phyloP scores from a whole-genome alignment of 2,888 invertebrate species.

The Meliscaeva auricollis region DNA sequence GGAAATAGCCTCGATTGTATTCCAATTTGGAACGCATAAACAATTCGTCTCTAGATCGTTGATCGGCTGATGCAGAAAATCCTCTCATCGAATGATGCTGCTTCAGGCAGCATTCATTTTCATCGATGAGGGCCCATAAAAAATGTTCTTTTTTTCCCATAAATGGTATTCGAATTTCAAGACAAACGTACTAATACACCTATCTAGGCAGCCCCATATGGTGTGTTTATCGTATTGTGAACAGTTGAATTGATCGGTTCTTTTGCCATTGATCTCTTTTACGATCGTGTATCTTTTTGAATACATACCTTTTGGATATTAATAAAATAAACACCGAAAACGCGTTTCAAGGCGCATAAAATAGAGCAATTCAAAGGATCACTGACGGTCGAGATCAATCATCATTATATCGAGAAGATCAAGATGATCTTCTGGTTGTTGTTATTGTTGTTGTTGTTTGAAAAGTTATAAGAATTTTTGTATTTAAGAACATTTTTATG shows the following conservation, averaged over 20 bases:
- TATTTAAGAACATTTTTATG: conserved; percentile 40
- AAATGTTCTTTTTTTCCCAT: conserved; percentile 30
- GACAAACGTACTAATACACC: conserved; percentile 23
- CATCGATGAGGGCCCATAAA: conserved; percentile 46
- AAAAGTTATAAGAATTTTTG: conserved; percentile 34
- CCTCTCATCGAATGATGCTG: conserved; percentile 26
- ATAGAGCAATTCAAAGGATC: conserved; percentile 37
- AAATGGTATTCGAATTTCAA: conserved; percentile 40
- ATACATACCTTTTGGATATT: conserved; percentile 46
- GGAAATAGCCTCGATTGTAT: conserved; percentile 56
- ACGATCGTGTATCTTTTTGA: conserved; percentile 33
- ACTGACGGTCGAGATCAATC: conserved; percentile 62
- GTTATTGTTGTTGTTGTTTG: neutral
- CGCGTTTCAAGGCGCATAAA: conserved; percentile 35
- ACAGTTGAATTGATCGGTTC: conserved; percentile 40
- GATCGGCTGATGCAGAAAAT: conserved; percentile 25
- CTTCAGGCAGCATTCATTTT: conserved; percentile 29
- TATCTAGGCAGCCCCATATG: conserved; percentile 13
- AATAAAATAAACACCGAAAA: conserved; percentile 60
- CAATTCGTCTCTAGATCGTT: conserved; percentile 38
- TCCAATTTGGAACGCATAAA: conserved; percentile 66
- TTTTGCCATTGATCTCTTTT: conserved; percentile 57
- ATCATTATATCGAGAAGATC: conserved; percentile 1
- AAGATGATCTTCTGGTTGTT: neutral
- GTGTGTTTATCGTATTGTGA: conserved; percentile 14